A percentile compares a stretch with the other conserved stretches of the same genome.
Conservation (phyloP, 2,888 invertebrate genomes). For the Polydrusus tereticollis region DNA sequence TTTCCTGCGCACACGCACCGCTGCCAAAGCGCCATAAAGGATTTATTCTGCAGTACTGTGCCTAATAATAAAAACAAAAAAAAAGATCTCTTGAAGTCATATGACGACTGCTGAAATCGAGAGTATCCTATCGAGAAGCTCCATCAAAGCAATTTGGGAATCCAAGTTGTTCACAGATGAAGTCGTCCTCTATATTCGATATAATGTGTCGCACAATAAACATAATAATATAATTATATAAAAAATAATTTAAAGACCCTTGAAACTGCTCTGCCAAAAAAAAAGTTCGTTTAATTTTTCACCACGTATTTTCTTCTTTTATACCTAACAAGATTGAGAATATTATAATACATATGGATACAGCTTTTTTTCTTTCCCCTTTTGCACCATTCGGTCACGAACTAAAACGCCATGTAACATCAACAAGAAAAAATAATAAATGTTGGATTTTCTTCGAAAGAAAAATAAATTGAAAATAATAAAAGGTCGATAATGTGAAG, state of each 20-base stretch:
- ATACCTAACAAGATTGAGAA: neutral
- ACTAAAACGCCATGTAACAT: constrained; percentile 10
- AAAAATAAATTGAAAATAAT: constrained; percentile 12
- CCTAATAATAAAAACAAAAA: too few species aligned
- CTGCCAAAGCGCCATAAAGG: too few species aligned
- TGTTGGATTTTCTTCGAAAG: constrained; percentile 6
- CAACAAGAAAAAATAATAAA: constrained; percentile 9
- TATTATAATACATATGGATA: constrained; percentile 1
- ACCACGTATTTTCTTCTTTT: neutral
- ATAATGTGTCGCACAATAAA: too few species aligned
- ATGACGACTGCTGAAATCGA: too few species aligned
- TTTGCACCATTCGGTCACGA: neutral
- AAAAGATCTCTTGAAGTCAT: too few species aligned
- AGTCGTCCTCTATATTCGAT: too few species aligned
- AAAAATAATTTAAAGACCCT: neutral
- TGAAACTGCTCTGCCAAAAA: neutral
- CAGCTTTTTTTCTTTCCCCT: neutral
- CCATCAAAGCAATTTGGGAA: too few species aligned
- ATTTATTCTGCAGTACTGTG: too few species aligned
- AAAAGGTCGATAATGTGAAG: constrained; percentile 10
- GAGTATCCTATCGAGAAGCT: too few species aligned
- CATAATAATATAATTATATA: too few species aligned
- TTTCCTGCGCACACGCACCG: too few species aligned
- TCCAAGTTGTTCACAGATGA: too few species aligned
- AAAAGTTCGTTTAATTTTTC: neutral